These are phyloP conservation scores for Astreopora myriophthalma DNA, from an alignment of 64 coral and sea anemone species.

Conservation along the genomic window DNA sequence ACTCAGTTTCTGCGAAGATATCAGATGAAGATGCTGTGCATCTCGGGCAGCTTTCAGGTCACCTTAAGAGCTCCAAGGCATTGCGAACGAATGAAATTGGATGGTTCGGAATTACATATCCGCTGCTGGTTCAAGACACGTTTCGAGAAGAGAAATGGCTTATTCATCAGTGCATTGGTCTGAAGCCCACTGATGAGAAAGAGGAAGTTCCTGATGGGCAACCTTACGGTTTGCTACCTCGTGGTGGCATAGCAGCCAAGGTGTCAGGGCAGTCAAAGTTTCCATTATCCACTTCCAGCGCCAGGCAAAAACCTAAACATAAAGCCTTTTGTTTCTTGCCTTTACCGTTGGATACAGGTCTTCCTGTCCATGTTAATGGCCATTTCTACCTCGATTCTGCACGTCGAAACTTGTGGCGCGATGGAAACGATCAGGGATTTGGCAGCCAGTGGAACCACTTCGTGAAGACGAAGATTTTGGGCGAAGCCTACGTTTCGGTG, in stretches of 20 bases:
- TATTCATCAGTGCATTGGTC: slow-evolving; percentile 67
- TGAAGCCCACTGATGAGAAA: background rate
- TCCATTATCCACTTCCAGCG: background rate
- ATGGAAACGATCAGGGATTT: slow-evolving; percentile 56
- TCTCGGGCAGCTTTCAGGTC: slow-evolving; percentile 26
- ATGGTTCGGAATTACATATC: slow-evolving; percentile 68
- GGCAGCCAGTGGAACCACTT: slow-evolving; percentile 84
- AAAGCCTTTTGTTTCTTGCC: slow-evolving; percentile 95
- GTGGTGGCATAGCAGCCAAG: slow-evolving; percentile 79
- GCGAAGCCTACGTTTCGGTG: slow-evolving; percentile 68
- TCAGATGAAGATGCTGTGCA: slow-evolving; percentile 54
- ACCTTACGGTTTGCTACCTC: slow-evolving; percentile 76
- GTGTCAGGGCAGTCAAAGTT: slow-evolving; percentile 9
- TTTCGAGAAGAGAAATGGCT: slow-evolving; percentile 71
- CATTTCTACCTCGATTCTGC: slow-evolving; percentile 89
- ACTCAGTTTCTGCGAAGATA: slow-evolving; percentile 58
- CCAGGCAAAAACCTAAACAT: background rate
- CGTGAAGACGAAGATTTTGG: slow-evolving; percentile 64
- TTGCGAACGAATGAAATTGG: slow-evolving; percentile 51
- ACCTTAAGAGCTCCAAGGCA: slow-evolving; percentile 55
- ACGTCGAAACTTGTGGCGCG: slow-evolving; percentile 91
- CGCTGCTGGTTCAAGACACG: slow-evolving; percentile 54
- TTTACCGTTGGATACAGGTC: slow-evolving; percentile 70
- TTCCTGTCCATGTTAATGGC: slow-evolving; percentile 93
- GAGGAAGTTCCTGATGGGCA: slow-evolving; percentile 74